Evolutionary conservation across 2,113 vertebrate species (phyloP).

Genomic region (Phoxinus phoxinus): DNA sequence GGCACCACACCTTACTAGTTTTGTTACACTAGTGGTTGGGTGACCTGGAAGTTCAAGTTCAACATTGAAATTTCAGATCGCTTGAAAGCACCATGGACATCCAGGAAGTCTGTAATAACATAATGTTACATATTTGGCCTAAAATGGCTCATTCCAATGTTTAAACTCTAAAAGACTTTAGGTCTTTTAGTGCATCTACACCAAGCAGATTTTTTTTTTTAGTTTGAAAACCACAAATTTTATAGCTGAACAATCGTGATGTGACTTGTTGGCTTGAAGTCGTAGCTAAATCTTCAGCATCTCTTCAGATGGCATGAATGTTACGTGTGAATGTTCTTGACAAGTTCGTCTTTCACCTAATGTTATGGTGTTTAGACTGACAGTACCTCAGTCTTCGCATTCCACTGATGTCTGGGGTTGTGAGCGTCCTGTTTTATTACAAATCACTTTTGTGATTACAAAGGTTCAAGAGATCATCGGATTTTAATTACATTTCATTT

Average conservation of each 20-base stretch:
- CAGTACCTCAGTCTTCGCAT: neutral
- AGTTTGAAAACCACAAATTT: neutral
- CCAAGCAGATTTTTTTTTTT: neutral
- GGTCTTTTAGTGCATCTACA: neutral
- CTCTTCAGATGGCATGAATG: neutral
- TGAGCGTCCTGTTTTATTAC: neutral
- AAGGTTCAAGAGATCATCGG: neutral
- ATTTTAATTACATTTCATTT: neutral
- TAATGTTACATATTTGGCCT: neutral
- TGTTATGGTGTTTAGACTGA: neutral
- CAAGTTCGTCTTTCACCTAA: neutral
- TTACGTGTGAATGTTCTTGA: neutral
- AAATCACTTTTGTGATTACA: neutral
- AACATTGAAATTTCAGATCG: neutral
- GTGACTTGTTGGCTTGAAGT: neutral
- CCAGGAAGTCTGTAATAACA: neutral
- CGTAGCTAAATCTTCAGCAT: neutral
- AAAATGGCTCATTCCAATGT: neutral
- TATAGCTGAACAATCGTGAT: neutral
- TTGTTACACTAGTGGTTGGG: conserved; percentile 1
- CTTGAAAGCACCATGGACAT: neutral
- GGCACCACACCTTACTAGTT: neutral
- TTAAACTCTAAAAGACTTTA: neutral
- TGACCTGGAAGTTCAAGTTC: neutral
- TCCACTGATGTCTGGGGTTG: neutral